Percentiles rank a stretch among this genome's conserved stretches.
Evolutionary conservation across 1,140 invertebrate species (phyloP).

Genomic region (Aradophagus sp.): DNA sequence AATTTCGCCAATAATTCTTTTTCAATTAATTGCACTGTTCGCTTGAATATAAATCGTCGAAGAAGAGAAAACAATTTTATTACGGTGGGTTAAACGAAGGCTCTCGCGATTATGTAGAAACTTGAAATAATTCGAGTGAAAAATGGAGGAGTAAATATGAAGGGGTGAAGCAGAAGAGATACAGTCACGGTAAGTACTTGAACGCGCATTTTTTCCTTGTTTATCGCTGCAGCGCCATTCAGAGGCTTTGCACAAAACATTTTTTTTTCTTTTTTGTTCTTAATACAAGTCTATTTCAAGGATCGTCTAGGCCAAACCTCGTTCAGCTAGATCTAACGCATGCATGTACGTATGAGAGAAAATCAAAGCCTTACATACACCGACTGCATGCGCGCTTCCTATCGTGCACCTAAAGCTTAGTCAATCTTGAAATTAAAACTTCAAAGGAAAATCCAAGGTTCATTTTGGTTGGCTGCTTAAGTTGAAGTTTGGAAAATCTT

Average conservation of each 20-base stretch:
- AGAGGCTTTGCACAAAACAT: constrained; percentile 13
- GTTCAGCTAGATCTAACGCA: constrained; percentile 46
- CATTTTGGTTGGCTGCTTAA: constrained; percentile 40
- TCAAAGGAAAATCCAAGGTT: constrained; percentile 44
- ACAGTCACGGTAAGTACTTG: constrained; percentile 20
- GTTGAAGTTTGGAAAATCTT: constrained; percentile 29
- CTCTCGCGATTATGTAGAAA: no score
- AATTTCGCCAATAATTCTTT: no score
- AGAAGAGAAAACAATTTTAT: no score
- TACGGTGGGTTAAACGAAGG: no score
- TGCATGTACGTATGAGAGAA: constrained; percentile 38
- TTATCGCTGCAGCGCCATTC: constrained; percentile 19
- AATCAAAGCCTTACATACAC: constrained; percentile 47
- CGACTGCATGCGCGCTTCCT: constrained; percentile 36
- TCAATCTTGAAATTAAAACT: constrained; percentile 56
- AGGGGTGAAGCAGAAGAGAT: constrained; percentile 12
- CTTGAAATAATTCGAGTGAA: no score
- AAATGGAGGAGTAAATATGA: no score
- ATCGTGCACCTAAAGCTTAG: constrained; percentile 45
- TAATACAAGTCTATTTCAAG: constrained; percentile 49
- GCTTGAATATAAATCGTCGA: no score
- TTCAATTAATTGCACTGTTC: no score
- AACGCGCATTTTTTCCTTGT: constrained; percentile 31
- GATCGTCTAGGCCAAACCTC: constrained; percentile 46
- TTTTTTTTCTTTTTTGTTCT: constrained; percentile 46